Conservation (phyloP, 2,113 vertebrate genomes). For the Pipra filicauda region DNA sequence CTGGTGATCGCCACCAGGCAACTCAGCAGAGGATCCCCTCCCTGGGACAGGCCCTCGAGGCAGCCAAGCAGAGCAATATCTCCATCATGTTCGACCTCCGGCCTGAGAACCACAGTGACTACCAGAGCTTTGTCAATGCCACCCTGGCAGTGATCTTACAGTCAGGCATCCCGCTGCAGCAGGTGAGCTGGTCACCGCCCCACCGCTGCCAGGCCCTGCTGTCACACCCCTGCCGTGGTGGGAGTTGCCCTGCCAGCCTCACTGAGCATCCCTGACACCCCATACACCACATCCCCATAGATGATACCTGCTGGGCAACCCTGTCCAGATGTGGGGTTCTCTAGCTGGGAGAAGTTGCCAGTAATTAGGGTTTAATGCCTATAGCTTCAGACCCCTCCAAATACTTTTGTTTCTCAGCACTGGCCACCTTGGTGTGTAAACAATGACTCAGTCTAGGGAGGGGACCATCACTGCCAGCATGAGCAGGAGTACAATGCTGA, state of each 20-base stretch:
- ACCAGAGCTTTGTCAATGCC: constrained; percentile 69
- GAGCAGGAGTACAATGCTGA: neutral
- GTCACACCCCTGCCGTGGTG: neutral
- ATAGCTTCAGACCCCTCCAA: neutral
- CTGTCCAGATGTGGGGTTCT: neutral
- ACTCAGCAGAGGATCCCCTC: constrained; percentile 75
- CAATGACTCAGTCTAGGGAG: constrained; percentile 23
- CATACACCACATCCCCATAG: neutral
- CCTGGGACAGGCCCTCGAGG: constrained; percentile 70
- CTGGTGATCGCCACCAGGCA: constrained; percentile 53
- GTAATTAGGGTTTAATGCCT: neutral
- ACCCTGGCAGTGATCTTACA: constrained; percentile 69
- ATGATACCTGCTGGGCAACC: neutral
- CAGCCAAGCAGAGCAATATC: constrained; percentile 74
- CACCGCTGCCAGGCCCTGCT: neutral
- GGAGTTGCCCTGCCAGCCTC: neutral
- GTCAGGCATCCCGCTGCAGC: constrained; percentile 68
- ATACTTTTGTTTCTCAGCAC: neutral
- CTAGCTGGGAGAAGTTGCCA: neutral
- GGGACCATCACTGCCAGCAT: neutral
- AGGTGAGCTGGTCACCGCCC: constrained; percentile 68
- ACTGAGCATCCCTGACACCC: neutral
- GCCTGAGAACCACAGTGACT: constrained; percentile 68
- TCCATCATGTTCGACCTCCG: constrained; percentile 89
- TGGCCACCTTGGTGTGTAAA: neutral